A percentile compares a stretch with the other conserved stretches of the same genome.
phyloP scores from a whole-genome alignment of 1,140 invertebrate species.

The Listronotus oregonensis region DNA sequence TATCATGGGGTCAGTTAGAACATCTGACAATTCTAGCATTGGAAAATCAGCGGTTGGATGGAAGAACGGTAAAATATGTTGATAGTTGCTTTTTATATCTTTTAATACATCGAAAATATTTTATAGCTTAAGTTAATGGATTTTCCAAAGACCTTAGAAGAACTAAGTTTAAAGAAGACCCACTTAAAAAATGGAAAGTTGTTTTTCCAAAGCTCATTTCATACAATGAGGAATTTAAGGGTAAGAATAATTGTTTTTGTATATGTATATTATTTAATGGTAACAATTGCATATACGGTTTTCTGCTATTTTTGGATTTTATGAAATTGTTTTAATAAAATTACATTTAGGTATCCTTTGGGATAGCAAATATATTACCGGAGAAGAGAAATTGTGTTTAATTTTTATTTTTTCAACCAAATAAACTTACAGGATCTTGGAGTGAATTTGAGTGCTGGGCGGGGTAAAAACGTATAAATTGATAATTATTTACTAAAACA shows the following conservation, averaged over 20 bases:
- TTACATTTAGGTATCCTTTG: too few species aligned
- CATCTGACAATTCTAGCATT: constrained; percentile 44
- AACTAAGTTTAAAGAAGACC: constrained; percentile 45
- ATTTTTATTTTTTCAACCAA: too few species aligned
- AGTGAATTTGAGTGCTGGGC: too few species aligned
- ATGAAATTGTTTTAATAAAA: too few species aligned
- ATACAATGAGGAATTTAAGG: constrained; percentile 44
- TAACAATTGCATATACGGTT: too few species aligned
- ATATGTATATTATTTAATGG: too few species aligned
- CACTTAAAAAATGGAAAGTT: constrained; percentile 33
- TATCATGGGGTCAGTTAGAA: constrained; percentile 12
- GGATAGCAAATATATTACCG: too few species aligned
- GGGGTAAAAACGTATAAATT: too few species aligned
- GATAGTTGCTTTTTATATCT: constrained; percentile 1
- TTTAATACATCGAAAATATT: neutral
- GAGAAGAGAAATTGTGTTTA: too few species aligned
- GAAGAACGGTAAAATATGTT: constrained; percentile 30
- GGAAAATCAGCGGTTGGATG: constrained; percentile 43
- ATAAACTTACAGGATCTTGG: too few species aligned
- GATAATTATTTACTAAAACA: too few species aligned
- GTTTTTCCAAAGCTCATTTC: constrained; percentile 41
- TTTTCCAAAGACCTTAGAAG: constrained; percentile 43
- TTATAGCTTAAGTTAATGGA: constrained; percentile 14
- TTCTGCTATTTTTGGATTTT: too few species aligned
- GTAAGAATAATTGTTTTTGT: constrained; percentile 23